phyloP scores from a whole-genome alignment of 2,113 vertebrate species.

The Asarcornis scutulata region DNA sequence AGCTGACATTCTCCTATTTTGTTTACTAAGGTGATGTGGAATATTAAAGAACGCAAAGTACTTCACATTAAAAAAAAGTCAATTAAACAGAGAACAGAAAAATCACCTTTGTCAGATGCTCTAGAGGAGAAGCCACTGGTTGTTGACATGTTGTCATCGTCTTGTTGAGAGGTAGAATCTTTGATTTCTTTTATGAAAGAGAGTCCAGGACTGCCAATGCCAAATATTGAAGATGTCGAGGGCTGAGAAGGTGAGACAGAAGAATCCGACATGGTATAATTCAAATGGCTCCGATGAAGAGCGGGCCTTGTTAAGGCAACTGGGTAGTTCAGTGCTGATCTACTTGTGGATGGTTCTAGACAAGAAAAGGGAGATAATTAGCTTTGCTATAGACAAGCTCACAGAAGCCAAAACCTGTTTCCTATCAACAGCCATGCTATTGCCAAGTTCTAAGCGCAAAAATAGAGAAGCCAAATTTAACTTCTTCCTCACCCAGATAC shows the following conservation, averaged over 20 bases:
- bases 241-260: constrained; percentile 84
- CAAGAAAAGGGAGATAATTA: constrained; percentile 24
- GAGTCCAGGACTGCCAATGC: constrained; percentile 84
- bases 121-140: constrained; percentile 98
- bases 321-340: constrained; percentile 88
- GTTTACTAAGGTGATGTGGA: neutral
- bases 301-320: constrained; percentile 92
- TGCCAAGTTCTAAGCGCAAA: constrained; percentile 43
- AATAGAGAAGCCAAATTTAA: constrained; percentile 59
- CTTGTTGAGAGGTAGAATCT: constrained; percentile 96
- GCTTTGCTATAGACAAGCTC: constrained; percentile 17
- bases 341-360: constrained; percentile 90
- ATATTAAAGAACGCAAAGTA: neutral
- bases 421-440: neutral
- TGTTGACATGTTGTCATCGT: constrained; percentile 99
- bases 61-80: neutral
- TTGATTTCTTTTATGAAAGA: constrained; percentile 97
- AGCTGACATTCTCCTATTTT: neutral
- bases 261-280: constrained; percentile 86
- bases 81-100: neutral
- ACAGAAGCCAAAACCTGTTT: constrained; percentile 47
- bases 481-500: constrained; percentile 41
- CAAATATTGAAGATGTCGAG: constrained; percentile 89
- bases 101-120: constrained; percentile 96
- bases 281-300: constrained; percentile 90